Conservation (phyloP, 2,888 invertebrate species). For the Tillus elongatus region DNA sequence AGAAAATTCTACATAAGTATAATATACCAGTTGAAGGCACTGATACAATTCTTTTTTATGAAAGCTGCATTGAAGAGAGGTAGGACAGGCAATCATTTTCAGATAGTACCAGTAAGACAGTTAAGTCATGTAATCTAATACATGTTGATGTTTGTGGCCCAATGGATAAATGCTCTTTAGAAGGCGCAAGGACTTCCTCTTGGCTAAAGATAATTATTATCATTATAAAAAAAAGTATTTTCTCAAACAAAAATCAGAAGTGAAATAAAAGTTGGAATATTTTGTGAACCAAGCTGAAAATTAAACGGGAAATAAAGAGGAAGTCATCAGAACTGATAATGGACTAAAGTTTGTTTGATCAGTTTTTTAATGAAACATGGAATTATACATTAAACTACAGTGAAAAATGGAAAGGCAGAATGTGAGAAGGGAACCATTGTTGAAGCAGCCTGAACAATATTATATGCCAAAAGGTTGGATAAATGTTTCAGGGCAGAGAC, state of each 20-base stretch:
- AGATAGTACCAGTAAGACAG: background rate
- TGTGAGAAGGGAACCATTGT: slow-evolving; percentile 32
- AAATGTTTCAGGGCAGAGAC: too few relatives aligned
- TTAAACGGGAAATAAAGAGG: slow-evolving; percentile 23
- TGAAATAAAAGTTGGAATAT: slow-evolving; percentile 16
- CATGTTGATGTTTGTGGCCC: slow-evolving; percentile 18
- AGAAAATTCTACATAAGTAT: slow-evolving; percentile 2
- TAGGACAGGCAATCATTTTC: slow-evolving; percentile 1
- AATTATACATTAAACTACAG: slow-evolving; percentile 27
- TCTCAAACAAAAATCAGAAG: slow-evolving; percentile 22
- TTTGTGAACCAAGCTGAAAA: slow-evolving; percentile 24
- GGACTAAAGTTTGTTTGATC: slow-evolving; percentile 27
- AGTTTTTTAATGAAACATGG: slow-evolving; percentile 22
- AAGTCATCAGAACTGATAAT: slow-evolving; percentile 26
- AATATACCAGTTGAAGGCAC: slow-evolving; percentile 11
- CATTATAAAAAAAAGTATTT: slow-evolving; percentile 18
- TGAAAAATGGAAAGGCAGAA: slow-evolving; percentile 34
- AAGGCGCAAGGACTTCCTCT: slow-evolving; percentile 14
- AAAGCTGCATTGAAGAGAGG: slow-evolving; percentile 8
- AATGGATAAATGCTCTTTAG: slow-evolving; percentile 13
- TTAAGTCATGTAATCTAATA: slow-evolving; percentile 9
- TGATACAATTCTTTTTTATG: background rate
- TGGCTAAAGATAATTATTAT: slow-evolving; percentile 23
- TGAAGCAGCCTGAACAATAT: too few relatives aligned
- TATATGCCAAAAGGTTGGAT: slow-evolving; percentile 32